Evolutionary conservation across 1,140 invertebrate species (phyloP), one percentile per base, ranked within the genome.

Genomic region (Brachionus rotundiformis): DNA sequence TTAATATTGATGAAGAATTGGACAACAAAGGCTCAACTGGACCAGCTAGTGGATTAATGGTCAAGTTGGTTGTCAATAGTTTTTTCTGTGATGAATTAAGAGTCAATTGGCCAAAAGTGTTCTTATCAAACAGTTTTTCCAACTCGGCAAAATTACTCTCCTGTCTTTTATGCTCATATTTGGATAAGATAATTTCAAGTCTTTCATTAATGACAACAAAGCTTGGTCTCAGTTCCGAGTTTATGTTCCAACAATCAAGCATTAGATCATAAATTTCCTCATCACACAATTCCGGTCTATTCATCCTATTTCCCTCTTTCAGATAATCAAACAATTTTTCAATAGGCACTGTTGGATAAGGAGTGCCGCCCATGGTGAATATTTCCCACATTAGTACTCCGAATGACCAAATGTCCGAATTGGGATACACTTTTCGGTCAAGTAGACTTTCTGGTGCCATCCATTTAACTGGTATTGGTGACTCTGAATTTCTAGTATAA

Each of bases 401-500:
- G 84, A 86, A 90, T 3, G 89, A 89, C 89, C 89, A 90, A 92
- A 98, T 95, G 88, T 99, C 97, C 84, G 93, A 96, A 88, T 97
- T 94, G 16, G 93, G 93, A 2, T 95, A 98, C 86, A 97, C 98
- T 27, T 96, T 91, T 84, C 95, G 91, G 83, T 95, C 93, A 85
- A 95, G 96, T 4, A 99, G 88, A 0, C 96, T 95, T 88, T 99
- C 97, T 0, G 96, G 95, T 0, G 96, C 95, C 97, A 99, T 99
- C 97, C 97, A 99, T 89, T 98, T 98, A 2, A 99, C 94, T 3
- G 96, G 96, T 82, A 98, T 44, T 13, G 79, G 54, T 16, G 54
- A 41, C 11, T 81, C 79, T 23, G 79, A 44, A 39, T 16, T 65
- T 25, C 61, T 19, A 19, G 36, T 47, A 25, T 99, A 99, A 86